Evolutionary conservation across 2,797 vertebrate genomes (phyloP).

Genomic region (Varecia variegata): DNA sequence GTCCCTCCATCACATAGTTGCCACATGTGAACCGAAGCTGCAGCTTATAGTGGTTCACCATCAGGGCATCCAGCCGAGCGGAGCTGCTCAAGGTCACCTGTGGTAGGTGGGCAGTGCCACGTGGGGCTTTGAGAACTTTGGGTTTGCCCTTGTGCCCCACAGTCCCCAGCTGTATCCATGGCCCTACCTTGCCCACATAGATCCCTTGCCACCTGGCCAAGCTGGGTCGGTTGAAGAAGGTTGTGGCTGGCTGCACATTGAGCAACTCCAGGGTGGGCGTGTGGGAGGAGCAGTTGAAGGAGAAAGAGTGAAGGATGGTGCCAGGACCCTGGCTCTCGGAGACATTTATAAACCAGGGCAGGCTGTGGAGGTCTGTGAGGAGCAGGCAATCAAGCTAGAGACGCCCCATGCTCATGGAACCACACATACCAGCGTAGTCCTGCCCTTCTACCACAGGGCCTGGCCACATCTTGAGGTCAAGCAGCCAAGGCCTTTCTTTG

Average conservation of each 20-base stretch:
- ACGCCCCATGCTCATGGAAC: not conserved
- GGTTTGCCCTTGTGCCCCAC: not conserved
- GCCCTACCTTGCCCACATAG: constrained; percentile 56
- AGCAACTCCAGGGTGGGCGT: constrained; percentile 58
- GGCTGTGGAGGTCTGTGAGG: constrained; percentile 63
- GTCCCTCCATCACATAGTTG: not conserved
- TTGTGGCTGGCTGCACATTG: constrained; percentile 49
- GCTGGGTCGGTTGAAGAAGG: constrained; percentile 75
- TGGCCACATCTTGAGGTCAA: not conserved
- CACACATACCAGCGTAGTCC: not conserved
- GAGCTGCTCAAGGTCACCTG: constrained; percentile 82
- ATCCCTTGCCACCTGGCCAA: not conserved
- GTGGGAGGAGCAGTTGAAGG: constrained; percentile 72
- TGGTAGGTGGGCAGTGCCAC: accelerated
- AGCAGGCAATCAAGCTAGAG: not conserved
- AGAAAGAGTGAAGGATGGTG: not conserved
- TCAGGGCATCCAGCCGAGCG: constrained; percentile 71
- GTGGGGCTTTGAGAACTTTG: not conserved
- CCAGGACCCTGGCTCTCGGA: constrained; percentile 63
- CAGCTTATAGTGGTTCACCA: constrained; percentile 78
- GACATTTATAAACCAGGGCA: constrained; percentile 74
- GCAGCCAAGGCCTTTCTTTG: not conserved
- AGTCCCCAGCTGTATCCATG: not conserved
- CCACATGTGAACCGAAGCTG: constrained; percentile 70
- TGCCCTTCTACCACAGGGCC: not conserved